Evolutionary conservation across 2,113 vertebrate genomes (phyloP), one percentile per base, ranked within the genome.

Genomic region (Chrysochloris asiatica): DNA sequence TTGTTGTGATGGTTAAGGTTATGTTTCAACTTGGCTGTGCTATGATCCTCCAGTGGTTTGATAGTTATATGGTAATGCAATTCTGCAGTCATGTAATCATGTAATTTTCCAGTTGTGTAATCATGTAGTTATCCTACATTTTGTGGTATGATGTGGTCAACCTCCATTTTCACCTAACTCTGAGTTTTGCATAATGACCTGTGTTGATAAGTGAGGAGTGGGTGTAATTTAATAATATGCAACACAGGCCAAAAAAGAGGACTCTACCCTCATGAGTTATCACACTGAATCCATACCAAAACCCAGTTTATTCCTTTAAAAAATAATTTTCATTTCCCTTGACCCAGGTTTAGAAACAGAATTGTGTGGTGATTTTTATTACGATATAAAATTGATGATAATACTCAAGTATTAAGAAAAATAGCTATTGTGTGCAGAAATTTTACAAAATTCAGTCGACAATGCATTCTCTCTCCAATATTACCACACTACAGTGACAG

Each of bases 361-460:
- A 88, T 16, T 73, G 48, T 24, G 30, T 76, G 26, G 3, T 81
- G 48, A 38, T 43, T 85, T 81, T 54, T 43, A 73, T 63, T n/a
- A n/a, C n/a, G n/a, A 75, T 4, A 43, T 84, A 75, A 59, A 83
- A 69, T 38, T 79, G 63, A 76, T 9, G 7, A 73, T 38, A 72
- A 75, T 56, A 72, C 9, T 82, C 59, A 36, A 85, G 11, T 77
- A 88, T 76, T 75, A 54, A 73, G 85, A n/a, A 45, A 45, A 93
- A 56, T 41, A 76, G 67, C 50, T 59, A 41, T 24, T 41, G 10
- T 61, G 6, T 17, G 52, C 17, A 19, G 17, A 76, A 71, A 79
- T 69, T 72, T 45, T 76, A 76, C 11, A 47, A 19, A 48, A 77
- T 38, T 88, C 69, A 50, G 4, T 13, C 36, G 81, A 41, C 43